Conservation (phyloP, 2,113 vertebrate genomes). For the Semnornis frantzii region DNA sequence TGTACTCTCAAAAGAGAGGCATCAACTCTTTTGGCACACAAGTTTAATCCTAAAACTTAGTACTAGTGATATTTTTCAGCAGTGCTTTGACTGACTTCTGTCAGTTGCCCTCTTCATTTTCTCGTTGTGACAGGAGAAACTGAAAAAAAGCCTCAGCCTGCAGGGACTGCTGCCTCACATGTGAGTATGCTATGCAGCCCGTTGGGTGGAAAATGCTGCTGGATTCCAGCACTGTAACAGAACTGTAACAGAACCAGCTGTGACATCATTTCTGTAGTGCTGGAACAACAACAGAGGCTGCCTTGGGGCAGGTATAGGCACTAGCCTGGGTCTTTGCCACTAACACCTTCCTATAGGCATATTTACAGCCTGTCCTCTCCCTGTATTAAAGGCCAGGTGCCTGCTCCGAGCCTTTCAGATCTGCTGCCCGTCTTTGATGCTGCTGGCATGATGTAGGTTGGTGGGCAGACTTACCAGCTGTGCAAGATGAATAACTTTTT, state of each 20-base stretch:
- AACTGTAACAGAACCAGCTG: background rate
- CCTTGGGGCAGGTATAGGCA: background rate
- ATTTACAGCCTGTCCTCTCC: background rate
- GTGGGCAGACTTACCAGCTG: background rate
- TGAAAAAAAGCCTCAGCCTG: background rate
- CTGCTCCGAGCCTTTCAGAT: background rate
- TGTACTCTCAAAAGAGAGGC: background rate
- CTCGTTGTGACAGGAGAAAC: background rate
- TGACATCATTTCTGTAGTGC: background rate
- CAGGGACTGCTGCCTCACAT: background rate
- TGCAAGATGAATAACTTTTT: background rate
- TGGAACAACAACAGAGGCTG: background rate
- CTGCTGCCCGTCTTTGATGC: background rate
- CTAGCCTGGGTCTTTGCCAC: background rate
- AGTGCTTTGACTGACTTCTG: background rate
- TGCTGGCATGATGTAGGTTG: fast-evolving
- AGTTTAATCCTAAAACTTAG: slow-evolving; percentile 18
- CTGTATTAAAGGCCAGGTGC: background rate
- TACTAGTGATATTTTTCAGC: background rate
- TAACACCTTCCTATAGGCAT: background rate
- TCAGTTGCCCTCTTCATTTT: background rate
- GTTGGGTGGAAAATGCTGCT: background rate
- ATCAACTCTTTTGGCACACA: background rate
- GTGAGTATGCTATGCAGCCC: background rate
- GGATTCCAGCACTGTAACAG: background rate